Percentiles rank a stretch among this genome's conserved stretches.
These are phyloP conservation scores for Ibidorhyncha struthersii DNA, from an alignment of 2,113 vertebrate genomes.

Conservation along the genomic window DNA sequence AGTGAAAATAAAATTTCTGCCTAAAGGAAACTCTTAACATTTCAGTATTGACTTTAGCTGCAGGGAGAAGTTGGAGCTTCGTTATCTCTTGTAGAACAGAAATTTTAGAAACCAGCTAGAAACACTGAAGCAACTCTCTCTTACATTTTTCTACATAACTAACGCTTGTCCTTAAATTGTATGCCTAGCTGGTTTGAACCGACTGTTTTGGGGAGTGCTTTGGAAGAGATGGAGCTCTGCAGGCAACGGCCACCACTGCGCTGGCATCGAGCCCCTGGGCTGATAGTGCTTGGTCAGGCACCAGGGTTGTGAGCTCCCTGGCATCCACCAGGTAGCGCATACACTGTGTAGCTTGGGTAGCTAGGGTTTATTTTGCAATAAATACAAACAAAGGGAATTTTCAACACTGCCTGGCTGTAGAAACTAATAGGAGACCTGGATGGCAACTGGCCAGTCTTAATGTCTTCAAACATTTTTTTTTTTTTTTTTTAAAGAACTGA, in stretches of 20 bases:
- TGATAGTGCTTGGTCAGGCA: accelerated
- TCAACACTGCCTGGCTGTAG: not conserved
- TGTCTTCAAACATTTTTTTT: not conserved
- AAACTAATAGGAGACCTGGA: not conserved
- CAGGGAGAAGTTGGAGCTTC: not conserved
- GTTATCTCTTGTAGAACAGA: not conserved
- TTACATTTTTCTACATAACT: not conserved
- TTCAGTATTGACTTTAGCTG: not conserved
- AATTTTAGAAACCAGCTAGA: not conserved
- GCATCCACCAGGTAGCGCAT: not conserved
- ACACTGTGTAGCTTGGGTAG: not conserved
- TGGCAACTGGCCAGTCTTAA: not conserved
- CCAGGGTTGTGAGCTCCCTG: not conserved
- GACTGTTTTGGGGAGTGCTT: not conserved
- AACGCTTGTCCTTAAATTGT: not conserved
- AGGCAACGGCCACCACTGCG: accelerated
- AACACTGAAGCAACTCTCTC: not conserved
- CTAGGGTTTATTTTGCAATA: not conserved
- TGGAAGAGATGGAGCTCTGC: not conserved
- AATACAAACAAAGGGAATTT: not conserved
- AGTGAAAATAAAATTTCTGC: not conserved
- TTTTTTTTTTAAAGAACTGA: not conserved
- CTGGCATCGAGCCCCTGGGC: accelerated
- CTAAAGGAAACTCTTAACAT: not conserved
- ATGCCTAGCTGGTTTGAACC: not conserved